Base-by-base conservation (phyloP, 1,140 invertebrate species). In the Zaprionus kolodkinae region DNA sequence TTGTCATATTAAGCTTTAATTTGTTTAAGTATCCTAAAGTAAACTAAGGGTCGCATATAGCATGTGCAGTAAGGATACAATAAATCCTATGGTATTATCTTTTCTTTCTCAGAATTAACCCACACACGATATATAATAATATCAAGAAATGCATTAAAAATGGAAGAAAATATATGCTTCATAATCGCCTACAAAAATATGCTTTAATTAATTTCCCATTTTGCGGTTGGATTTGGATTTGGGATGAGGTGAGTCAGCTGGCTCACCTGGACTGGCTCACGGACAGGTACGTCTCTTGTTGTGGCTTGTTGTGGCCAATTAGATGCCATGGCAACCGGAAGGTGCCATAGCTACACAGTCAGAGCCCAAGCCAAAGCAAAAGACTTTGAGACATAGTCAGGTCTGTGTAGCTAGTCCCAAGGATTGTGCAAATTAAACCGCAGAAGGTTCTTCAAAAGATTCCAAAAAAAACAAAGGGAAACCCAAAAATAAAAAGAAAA, bases 371-470 rank as follows among this genome's bases (percentile, higher is more conserved):
- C 33, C 50, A 55, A 35, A 27, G 21, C 21, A 21, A 38, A 7
- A 60, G 17, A 38, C 55, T 50, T 57, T 5, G 27, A 30, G 27
- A 30, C 27, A 59, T 38, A 74, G 56, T 33, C 60, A 55, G 35
- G 30, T 36, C 15, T 77, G 33, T 77, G 33, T 35, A 7, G 33
- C 33, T 35, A 35, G 33, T 7, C 33, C 33, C 7, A 73, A 81
- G 85, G 85, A 87, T 80, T 87, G 65, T 50, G 78, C 80, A 87
- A 84, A 84, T 88, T 88, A 88, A 79, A 72, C 69, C 72, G 68
- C 64, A 73, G 50, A 62, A 54, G 56, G 38, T 60, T 55, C 36
- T 65, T 55, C 13, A 57, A 66, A 57, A 68, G 45, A 69, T 67
- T 45, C 59, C 73, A 25, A 55, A 60, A 76, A 60, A 76, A 40